Evolutionary conservation across 2,797 vertebrate species (phyloP).

Genomic region (Anisognathus igniventris): DNA sequence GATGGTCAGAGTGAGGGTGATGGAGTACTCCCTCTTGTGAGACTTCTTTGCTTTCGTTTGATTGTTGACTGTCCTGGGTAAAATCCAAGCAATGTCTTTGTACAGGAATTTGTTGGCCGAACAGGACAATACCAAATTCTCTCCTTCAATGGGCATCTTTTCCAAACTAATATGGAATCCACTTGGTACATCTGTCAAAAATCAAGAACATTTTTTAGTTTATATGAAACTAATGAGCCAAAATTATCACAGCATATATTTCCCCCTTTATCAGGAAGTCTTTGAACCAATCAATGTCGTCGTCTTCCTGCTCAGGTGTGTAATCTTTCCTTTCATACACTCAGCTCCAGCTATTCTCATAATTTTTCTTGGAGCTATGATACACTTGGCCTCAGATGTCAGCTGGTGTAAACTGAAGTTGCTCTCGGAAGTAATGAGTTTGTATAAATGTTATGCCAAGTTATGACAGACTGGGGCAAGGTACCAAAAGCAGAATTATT

Average conservation of each 20-base stretch:
- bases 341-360: not conserved
- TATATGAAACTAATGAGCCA: not conserved
- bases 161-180: constrained; percentile 83
- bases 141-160: constrained; percentile 85
- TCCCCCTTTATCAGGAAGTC: not conserved
- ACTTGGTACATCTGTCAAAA: constrained; percentile 83
- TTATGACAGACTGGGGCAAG: not conserved
- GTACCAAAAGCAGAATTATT: constrained; percentile 19
- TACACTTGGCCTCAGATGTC: not conserved
- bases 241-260: not conserved
- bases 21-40: constrained; percentile 77
- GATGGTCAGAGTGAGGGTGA: constrained; percentile 78
- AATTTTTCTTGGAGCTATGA: not conserved
- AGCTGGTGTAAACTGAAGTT: not conserved
- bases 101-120: constrained; percentile 89
- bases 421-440: not conserved
- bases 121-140: constrained; percentile 86
- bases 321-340: not conserved
- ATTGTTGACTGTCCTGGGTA: constrained; percentile 71
- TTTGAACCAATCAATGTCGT: not conserved
- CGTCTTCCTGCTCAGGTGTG: not conserved
- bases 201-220: constrained; percentile 45
- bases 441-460: not conserved
- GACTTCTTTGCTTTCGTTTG: constrained; percentile 73
- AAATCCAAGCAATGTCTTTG: constrained; percentile 84